Percentiles rank a stretch among this genome's conserved stretches.
Evolutionary conservation across 2,797 vertebrate species (phyloP).

Genomic region (Ara ararauna): DNA sequence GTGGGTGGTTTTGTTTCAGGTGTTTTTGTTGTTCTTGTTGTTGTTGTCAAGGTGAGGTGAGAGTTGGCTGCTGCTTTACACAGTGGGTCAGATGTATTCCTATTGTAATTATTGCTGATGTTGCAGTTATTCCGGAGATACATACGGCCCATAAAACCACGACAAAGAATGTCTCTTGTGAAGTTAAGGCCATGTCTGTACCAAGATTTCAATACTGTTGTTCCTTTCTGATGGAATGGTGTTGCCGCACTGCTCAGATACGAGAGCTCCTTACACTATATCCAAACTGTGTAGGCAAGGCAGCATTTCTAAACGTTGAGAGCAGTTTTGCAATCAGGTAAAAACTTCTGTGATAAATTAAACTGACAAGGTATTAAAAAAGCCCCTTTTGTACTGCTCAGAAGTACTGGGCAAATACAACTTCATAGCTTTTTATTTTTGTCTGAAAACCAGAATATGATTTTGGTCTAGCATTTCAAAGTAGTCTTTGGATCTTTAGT

Average conservation of each 20-base stretch:
- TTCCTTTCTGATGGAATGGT: background rate
- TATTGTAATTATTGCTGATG: background rate
- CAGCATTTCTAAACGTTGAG: conserved; percentile 4
- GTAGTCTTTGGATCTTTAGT: conserved; percentile 79
- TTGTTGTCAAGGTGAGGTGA: conserved; percentile 34
- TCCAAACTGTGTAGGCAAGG: background rate
- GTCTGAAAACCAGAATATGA: conserved; percentile 83
- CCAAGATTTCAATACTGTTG: background rate
- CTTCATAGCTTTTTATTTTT: conserved; percentile 73
- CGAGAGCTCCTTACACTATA: background rate
- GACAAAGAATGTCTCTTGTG: conserved; percentile 43
- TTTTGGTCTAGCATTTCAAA: conserved; percentile 83
- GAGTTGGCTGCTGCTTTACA: conserved; percentile 57
- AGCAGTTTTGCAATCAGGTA: conserved; percentile 71
- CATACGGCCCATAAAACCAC: background rate
- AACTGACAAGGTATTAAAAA: conserved; percentile 76
- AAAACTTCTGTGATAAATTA: conserved; percentile 64
- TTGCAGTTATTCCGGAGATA: background rate
- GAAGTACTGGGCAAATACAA: conserved; percentile 70
- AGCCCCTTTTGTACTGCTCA: conserved; percentile 67
- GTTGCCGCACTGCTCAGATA: background rate
- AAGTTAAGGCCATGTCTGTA: background rate
- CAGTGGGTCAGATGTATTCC: conserved; percentile 31
- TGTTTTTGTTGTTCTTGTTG: background rate
- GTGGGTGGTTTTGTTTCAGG: conserved; percentile 30